A percentile compares a stretch with the other conserved stretches of the same genome.
These are phyloP conservation scores for Antheraea assamensis DNA, from an alignment of 2,888 invertebrate species.

Conservation along the genomic window DNA sequence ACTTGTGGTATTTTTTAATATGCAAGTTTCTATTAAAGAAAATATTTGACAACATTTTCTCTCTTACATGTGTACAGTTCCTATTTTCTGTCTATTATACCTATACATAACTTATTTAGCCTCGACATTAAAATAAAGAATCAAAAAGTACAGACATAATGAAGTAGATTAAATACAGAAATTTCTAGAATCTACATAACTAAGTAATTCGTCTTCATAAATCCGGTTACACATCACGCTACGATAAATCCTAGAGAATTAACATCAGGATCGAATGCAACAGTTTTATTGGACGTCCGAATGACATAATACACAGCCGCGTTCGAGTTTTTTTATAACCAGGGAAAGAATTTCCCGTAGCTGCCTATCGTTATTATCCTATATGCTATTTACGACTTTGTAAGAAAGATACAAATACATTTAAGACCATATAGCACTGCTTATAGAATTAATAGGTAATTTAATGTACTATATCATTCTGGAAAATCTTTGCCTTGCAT, in stretches of 20 bases:
- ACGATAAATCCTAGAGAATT: slow-evolving; percentile 5
- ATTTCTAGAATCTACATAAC: slow-evolving; percentile 6
- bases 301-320: slow-evolving; percentile 7
- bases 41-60: too few species aligned
- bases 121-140: too few species aligned
- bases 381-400: background rate
- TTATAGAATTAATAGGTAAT: too few species aligned
- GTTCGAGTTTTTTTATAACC: slow-evolving; percentile 2
- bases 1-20: too few species aligned
- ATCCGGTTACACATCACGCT: slow-evolving; percentile 3
- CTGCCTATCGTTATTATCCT: background rate
- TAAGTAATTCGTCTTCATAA: slow-evolving; percentile 11
- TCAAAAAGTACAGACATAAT: too few species aligned
- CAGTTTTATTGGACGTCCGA: slow-evolving; percentile 12
- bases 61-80: too few species aligned
- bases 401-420: background rate
- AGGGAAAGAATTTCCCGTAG: background rate
- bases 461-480: too few species aligned
- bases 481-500: too few species aligned
- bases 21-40: too few species aligned
- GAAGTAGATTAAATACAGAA: background rate
- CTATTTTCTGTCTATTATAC: too few species aligned
- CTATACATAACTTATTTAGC: too few species aligned
- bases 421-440: background rate
- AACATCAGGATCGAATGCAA: slow-evolving; percentile 7